These are phyloP conservation scores for Hippoglossus hippoglossus DNA, from an alignment of 2,797 vertebrate genomes.

Conservation along the genomic window DNA sequence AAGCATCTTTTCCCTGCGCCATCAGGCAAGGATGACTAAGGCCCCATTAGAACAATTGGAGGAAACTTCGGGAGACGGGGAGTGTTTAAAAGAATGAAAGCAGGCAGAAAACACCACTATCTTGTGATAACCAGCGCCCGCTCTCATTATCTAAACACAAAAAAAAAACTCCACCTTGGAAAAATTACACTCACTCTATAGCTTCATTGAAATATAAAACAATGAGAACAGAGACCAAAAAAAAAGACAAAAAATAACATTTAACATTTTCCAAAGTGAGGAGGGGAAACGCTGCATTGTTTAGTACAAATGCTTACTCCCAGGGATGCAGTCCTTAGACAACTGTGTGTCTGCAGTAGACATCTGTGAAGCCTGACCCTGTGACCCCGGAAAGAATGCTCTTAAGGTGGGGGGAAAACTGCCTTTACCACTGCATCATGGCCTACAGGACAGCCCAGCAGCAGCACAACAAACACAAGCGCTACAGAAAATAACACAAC, in stretches of 20 bases:
- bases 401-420: conserved; percentile 86
- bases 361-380: conserved; percentile 92
- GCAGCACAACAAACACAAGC: conserved; percentile 74
- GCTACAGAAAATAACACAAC: conserved; percentile 61
- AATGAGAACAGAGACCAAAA: conserved; percentile 58
- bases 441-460: conserved; percentile 82
- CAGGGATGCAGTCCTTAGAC: conserved; percentile 90
- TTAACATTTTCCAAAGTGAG: conserved; percentile 80
- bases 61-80: conserved; percentile 84
- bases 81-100: conserved; percentile 81
- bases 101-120: conserved; percentile 79
- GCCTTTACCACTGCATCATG: conserved; percentile 81
- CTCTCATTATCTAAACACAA: conserved; percentile 73
- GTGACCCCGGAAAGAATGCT: conserved; percentile 92
- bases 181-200: conserved; percentile 60
- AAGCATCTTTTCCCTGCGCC: conserved; percentile 79
- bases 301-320: conserved; percentile 85
- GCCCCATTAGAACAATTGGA: conserved; percentile 85
- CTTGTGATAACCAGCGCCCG: conserved; percentile 78
- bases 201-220: conserved; percentile 73
- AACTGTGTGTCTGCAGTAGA: conserved; percentile 92
- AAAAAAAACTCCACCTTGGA: conserved; percentile 74
- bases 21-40: conserved; percentile 82
- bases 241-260: conserved; percentile 66
- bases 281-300: conserved; percentile 84